Percentiles rank a stretch among this genome's conserved stretches.
Evolutionary conservation across 2,797 vertebrate species (phyloP).

Genomic region (Melanotaenia trifasciata): DNA sequence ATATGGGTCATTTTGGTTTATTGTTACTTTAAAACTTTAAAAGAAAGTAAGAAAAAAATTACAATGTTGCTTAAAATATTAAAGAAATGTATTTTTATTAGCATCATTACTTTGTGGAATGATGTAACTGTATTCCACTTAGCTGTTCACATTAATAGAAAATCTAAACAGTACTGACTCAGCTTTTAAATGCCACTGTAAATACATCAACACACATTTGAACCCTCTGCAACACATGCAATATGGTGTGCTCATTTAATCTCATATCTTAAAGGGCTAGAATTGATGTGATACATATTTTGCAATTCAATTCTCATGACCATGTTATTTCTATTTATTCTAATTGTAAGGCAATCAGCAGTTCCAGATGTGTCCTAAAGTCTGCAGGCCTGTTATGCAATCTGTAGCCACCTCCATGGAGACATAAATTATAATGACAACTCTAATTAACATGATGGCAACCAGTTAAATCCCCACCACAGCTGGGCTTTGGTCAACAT

Average conservation of each 20-base stretch:
- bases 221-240: slow-evolving; percentile 21
- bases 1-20: not conserved
- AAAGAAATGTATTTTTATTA: not conserved
- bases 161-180: not conserved
- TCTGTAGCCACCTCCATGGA: slow-evolving; percentile 50
- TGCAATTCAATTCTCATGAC: slow-evolving; percentile 44
- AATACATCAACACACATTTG: slow-evolving; percentile 8
- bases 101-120: not conserved
- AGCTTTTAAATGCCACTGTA: slow-evolving; percentile 5
- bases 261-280: slow-evolving; percentile 45
- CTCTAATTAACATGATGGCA: slow-evolving; percentile 76
- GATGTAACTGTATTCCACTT: not conserved
- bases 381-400: slow-evolving; percentile 60
- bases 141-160: not conserved
- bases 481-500: slow-evolving; percentile 71
- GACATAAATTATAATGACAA: slow-evolving; percentile 73
- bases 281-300: slow-evolving; percentile 48
- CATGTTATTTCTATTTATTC: slow-evolving; percentile 65
- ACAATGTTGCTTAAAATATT: not conserved
- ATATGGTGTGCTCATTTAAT: slow-evolving; percentile 34
- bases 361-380: slow-evolving; percentile 74
- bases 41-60: no score
- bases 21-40: not conserved
- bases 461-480: slow-evolving; percentile 69
- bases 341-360: slow-evolving; percentile 69